A percentile compares a stretch with the other conserved stretches of the same genome.
Conservation (phyloP, 2,113 vertebrate species). For the Pagrus major region DNA sequence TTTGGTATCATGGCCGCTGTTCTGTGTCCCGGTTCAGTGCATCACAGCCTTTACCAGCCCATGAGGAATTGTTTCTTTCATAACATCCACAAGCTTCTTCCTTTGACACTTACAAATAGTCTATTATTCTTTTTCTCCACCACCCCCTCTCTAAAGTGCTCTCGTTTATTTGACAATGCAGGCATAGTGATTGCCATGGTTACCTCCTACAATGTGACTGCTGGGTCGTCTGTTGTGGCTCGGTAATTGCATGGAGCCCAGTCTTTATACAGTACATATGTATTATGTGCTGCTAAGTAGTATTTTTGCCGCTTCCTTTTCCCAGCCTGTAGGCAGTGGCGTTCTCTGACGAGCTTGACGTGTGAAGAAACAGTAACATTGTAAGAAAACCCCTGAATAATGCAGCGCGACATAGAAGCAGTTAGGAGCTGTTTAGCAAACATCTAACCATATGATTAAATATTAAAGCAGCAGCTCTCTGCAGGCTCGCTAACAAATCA, state of each 20-base stretch:
- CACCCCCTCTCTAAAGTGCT: constrained; percentile 51
- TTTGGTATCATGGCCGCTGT: not conserved
- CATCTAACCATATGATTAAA: constrained; percentile 62
- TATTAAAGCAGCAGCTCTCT: constrained; percentile 58
- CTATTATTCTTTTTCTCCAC: constrained; percentile 43
- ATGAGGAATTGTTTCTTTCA: constrained; percentile 10
- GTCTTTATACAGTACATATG: constrained; percentile 23
- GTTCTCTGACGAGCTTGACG: constrained; percentile 33
- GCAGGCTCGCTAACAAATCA: constrained; percentile 33
- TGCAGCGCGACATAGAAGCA: constrained; percentile 55
- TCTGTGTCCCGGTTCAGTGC: constrained; percentile 1
- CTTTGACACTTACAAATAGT: constrained; percentile 53
- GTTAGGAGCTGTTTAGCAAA: constrained; percentile 69
- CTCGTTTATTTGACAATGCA: constrained; percentile 31
- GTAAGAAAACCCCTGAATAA: constrained; percentile 60
- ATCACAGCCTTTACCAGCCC: not conserved
- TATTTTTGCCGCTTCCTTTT: constrained; percentile 5
- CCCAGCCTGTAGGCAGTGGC: not conserved
- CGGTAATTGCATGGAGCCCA: constrained; percentile 18
- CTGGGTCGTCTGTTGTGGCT: constrained; percentile 34
- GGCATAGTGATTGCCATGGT: constrained; percentile 65
- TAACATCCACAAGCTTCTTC: constrained; percentile 39
- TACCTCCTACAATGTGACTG: constrained; percentile 50
- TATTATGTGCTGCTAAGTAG: not conserved
- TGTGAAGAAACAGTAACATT: constrained; percentile 45